A percentile compares a stretch with the other conserved stretches of the same genome.
phyloP scores from a whole-genome alignment of 2,888 invertebrate species.

The Molanna angustata region DNA sequence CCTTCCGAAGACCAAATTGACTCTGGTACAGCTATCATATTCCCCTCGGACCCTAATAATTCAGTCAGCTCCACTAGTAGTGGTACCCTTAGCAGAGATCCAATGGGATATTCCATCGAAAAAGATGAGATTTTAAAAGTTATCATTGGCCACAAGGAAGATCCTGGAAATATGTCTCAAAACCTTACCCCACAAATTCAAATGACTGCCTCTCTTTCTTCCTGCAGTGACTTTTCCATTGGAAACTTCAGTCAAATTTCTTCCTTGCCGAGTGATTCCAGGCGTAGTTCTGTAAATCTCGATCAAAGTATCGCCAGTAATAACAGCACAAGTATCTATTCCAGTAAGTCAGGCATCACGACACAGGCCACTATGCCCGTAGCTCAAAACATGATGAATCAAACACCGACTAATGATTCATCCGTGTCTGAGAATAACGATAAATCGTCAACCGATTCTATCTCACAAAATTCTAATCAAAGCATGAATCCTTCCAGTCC shows the following conservation, averaged over 20 bases:
- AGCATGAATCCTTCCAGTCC: slow-evolving; percentile 29
- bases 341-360: slow-evolving; percentile 15
- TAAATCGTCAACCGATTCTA: slow-evolving; percentile 28
- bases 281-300: slow-evolving; percentile 31
- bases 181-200: slow-evolving; percentile 36
- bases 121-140: slow-evolving; percentile 44
- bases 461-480: slow-evolving; percentile 30
- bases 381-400: not conserved
- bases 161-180: slow-evolving; percentile 49
- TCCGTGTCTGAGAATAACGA: slow-evolving; percentile 20
- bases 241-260: slow-evolving; percentile 33
- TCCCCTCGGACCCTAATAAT: slow-evolving; percentile 29
- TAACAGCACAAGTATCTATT: slow-evolving; percentile 23
- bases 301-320: slow-evolving; percentile 31
- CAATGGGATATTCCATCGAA: slow-evolving; percentile 30
- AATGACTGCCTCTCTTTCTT: slow-evolving; percentile 32
- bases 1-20: slow-evolving; percentile 6
- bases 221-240: slow-evolving; percentile 32
- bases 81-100: slow-evolving; percentile 29
- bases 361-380: not conserved
- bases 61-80: slow-evolving; percentile 30
- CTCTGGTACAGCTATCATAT: slow-evolving; percentile 18
- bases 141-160: slow-evolving; percentile 44
- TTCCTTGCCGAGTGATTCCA: slow-evolving; percentile 31
- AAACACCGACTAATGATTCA: not conserved